Base-by-base conservation (phyloP, 2,888 invertebrate genomes). In the Hyles lineata region DNA sequence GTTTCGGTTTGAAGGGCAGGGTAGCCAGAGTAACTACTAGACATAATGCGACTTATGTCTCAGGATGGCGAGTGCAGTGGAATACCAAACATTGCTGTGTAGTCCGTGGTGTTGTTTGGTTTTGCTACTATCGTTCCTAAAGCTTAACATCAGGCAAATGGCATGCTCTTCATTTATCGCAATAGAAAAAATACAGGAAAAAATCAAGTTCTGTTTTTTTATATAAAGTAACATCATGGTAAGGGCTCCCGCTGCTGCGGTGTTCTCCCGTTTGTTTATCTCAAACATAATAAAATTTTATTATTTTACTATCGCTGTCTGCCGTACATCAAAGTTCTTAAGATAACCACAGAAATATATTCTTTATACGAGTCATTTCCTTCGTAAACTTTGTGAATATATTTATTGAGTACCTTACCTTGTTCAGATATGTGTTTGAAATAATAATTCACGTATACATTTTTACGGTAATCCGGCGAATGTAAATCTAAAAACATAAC, bases 261-360 rank as follows among this genome's bases (percentile, higher is more conserved):
- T 58, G 72, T 35, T 23, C 32, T 35, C 43, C 73, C 71, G 73
- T 74, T 69, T 74, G 63, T 77, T 80, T 77, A 81, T 82, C 83
- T 80, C 75, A 76, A 78, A 76, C 72, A 72, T 75, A 80, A 82
- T 84, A 84, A 82, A 82, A 78, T 75, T 79, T 82, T 81, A 84
- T 81, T 79, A 80, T 79, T 77, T 76, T 79, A 75, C 78, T 81
- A 82, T 81, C 78, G 74, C 74, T 75, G 77, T 80, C 77, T 77
- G 76, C 63, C 59, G 77, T 77, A 76, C 74, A 77, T 76, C 76
- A 79, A 72, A 55, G 55, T 63, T 55, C 43, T 19, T 25, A 55
- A 58, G 58, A 55, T 62, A 67, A 35, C 72, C 23, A 32, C 21
- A 43, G 35, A 63, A 62, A 67, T 67, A 23, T 50, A 67, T 23